A percentile compares a stretch with the other conserved stretches of the same genome.
Conservation (phyloP, 2,888 invertebrate genomes). For the Acanthosepion lycidas region DNA sequence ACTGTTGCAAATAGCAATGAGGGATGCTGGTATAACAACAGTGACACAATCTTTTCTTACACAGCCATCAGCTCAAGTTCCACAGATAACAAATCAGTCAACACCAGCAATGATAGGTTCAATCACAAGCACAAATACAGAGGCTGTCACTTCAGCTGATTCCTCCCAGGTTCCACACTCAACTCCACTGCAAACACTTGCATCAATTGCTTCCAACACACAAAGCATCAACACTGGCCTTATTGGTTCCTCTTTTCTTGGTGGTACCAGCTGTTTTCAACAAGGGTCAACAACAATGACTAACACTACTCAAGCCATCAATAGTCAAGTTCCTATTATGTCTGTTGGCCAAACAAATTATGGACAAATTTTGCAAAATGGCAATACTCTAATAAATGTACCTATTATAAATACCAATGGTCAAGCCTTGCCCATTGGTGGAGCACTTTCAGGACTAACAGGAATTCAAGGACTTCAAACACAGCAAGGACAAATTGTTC, state of each 20-base stretch:
- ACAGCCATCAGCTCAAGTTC: neutral
- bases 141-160: neutral
- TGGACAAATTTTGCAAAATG: constrained; percentile 50
- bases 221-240: constrained; percentile 51
- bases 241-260: neutral
- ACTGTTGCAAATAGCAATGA: constrained; percentile 67
- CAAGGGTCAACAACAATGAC: constrained; percentile 48
- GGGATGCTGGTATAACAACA: constrained; percentile 65
- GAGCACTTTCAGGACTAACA: constrained; percentile 53
- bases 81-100: constrained; percentile 39
- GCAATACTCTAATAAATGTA: constrained; percentile 58
- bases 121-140: constrained; percentile 39
- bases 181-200: constrained; percentile 64
- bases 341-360: constrained; percentile 55
- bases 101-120: neutral
- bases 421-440: constrained; percentile 53
- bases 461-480: constrained; percentile 52
- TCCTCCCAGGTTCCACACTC: neutral
- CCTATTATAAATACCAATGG: constrained; percentile 57
- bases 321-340: constrained; percentile 57
- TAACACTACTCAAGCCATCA: constrained; percentile 53
- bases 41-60: constrained; percentile 46
- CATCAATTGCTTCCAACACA: constrained; percentile 64
- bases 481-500: constrained; percentile 64
- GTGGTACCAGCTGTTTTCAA: constrained; percentile 23